Evolutionary conservation across 2,888 invertebrate species (phyloP).

Genomic region (Timandra comae): DNA sequence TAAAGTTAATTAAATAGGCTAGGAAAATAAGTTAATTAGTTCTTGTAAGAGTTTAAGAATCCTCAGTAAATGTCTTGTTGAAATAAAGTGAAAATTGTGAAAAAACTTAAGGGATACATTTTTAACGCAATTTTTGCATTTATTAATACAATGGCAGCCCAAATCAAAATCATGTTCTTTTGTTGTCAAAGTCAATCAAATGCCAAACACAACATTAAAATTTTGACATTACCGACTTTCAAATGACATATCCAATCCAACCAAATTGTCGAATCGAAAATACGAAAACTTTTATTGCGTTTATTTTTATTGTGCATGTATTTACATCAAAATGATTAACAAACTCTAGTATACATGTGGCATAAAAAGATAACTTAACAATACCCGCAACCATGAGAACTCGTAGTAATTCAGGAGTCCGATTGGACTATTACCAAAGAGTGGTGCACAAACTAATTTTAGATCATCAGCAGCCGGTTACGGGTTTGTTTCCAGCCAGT

Average conservation of each 20-base stretch:
- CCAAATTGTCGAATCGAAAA: slow-evolving; percentile 1
- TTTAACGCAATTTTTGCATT: too few relatives aligned
- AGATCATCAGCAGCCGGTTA: slow-evolving; percentile 96
- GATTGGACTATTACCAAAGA: slow-evolving; percentile 97
- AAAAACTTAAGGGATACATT: too few relatives aligned
- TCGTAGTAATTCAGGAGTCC: slow-evolving; percentile 92
- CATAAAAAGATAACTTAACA: slow-evolving; percentile 4
- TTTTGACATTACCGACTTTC: slow-evolving; percentile 51
- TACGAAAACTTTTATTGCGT: neutral
- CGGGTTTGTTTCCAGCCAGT: slow-evolving; percentile 96
- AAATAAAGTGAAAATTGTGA: too few relatives aligned
- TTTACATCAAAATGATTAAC: slow-evolving; percentile 5
- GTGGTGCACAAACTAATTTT: slow-evolving; percentile 96
- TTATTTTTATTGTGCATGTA: neutral
- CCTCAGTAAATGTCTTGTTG: too few relatives aligned
- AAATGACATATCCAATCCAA: slow-evolving; percentile 44
- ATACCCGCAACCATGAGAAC: slow-evolving; percentile 80
- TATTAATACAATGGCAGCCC: too few relatives aligned
- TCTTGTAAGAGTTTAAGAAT: too few relatives aligned
- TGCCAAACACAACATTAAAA: too few relatives aligned
- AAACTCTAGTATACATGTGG: too few relatives aligned
- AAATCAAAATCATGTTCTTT: too few relatives aligned
- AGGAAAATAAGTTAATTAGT: too few relatives aligned
- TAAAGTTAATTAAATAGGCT: too few relatives aligned
- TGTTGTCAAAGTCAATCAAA: too few relatives aligned